Conservation (phyloP, 2,113 vertebrate genomes). For the Prinia subflava region DNA sequence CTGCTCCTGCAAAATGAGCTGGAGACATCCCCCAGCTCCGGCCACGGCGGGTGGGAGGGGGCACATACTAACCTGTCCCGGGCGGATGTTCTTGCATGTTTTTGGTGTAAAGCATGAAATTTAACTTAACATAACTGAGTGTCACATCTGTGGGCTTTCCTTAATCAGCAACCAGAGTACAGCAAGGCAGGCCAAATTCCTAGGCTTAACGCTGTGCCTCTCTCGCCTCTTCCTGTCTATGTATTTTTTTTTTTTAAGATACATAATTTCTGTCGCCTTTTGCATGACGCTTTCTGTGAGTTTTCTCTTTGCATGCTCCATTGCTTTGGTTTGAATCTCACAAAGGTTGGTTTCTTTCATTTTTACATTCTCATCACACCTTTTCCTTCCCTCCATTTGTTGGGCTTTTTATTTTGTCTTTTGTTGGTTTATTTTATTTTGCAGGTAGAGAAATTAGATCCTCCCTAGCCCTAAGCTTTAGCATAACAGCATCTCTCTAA, state of each 20-base stretch:
- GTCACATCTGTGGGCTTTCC: slow-evolving; percentile 92
- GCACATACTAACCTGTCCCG: slow-evolving; percentile 40
- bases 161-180: slow-evolving; percentile 58
- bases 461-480: slow-evolving; percentile 53
- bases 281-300: slow-evolving; percentile 69
- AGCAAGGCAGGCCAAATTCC: slow-evolving; percentile 70
- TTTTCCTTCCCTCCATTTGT: slow-evolving; percentile 47
- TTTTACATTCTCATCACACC: slow-evolving; percentile 57
- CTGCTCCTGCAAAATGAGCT: background rate
- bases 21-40: background rate
- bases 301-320: slow-evolving; percentile 69
- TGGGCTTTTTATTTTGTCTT: slow-evolving; percentile 53
- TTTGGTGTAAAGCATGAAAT: slow-evolving; percentile 77
- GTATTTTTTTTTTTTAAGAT: slow-evolving; percentile 8
- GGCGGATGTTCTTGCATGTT: slow-evolving; percentile 68
- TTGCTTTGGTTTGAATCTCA: slow-evolving; percentile 67
- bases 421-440: slow-evolving; percentile 14
- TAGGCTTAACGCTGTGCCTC: slow-evolving; percentile 55
- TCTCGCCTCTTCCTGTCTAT: slow-evolving; percentile 52
- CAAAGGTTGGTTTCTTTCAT: slow-evolving; percentile 64
- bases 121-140: slow-evolving; percentile 85
- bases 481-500: slow-evolving; percentile 24
- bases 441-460: slow-evolving; percentile 69
- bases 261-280: slow-evolving; percentile 57
- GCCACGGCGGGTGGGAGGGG: background rate